Evolutionary conservation across 2,888 invertebrate genomes (phyloP), one percentile per base, ranked within the genome.

Genomic region (Thelaira solivaga): DNA sequence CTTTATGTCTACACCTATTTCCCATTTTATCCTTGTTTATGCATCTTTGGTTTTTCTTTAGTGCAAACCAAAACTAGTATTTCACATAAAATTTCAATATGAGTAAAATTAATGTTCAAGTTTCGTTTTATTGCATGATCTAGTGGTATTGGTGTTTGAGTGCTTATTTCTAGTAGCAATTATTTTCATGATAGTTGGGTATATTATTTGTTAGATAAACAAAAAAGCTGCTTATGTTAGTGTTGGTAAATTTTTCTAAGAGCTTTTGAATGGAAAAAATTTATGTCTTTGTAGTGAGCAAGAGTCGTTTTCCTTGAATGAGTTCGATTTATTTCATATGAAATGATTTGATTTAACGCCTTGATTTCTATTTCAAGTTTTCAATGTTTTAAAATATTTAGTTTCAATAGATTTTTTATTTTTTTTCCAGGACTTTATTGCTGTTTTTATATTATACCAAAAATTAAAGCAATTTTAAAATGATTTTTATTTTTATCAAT

Each of bases 41-140:
- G 22, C 39, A 59, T 18, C 34, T 49, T 57, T 41, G 64, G 47
- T 1, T 61, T 65, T 45, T 24, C 24, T 36, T 51, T 34, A 83
- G 84, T 83, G 81, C 82, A 82, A 64, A 61, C 59, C 13, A 39
- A 61, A 75, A 53, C 61, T 43, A 61, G 47, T 41, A 31, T 36
- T 57, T 53, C 65, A 45, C 57, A 64, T 76, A 57, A 65, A 72
- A 65, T 72, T 65, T 64, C 76, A 65, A 76, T 59, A 55, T 65
- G 74, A 39, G 45, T 57, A 51, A 59, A 76, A 71, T 64, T 57
- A 51, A 51, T 45, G 57, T 71, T 71, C 57, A 34, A 51, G 43
- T 65, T 59, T 51, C 43, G 13, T 64, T 64, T 59, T 64, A 64
- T 51, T 49, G 45, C 43, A 71, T 31, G n/a, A 31, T 31, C 16